Evolutionary conservation across 2,888 invertebrate species (phyloP).

Genomic region (Philhelius pedissequus): DNA sequence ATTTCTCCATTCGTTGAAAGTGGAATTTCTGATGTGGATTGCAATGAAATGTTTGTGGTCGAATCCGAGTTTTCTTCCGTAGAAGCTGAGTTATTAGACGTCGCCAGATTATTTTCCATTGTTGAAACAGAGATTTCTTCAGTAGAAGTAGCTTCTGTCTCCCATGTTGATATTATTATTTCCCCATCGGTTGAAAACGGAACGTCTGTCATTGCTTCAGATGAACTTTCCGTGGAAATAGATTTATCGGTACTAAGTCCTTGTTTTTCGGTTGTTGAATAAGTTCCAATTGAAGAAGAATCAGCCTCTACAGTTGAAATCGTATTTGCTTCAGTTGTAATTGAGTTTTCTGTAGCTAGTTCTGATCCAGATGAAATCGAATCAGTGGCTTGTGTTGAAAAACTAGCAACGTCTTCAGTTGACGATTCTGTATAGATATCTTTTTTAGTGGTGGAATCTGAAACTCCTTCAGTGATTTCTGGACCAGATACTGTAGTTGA

Average conservation of each 20-base stretch:
- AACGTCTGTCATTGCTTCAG: background rate
- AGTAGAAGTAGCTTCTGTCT: no score
- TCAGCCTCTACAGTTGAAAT: background rate
- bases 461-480: background rate
- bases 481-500: background rate
- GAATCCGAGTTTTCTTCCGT: no score
- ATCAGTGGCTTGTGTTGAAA: conserved; percentile 18
- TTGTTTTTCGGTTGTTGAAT: background rate
- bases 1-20: background rate
- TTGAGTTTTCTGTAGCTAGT: background rate
- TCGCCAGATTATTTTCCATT: no score
- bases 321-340: background rate
- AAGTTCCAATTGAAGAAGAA: background rate
- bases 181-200: background rate
- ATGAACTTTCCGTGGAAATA: background rate
- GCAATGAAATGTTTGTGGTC: background rate
- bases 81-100: no score
- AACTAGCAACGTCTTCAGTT: background rate
- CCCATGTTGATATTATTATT: background rate
- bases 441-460: conserved; percentile 1
- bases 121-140: no score
- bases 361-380: background rate
- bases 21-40: background rate
- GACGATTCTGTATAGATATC: background rate
- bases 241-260: background rate